Conservation (phyloP, 1,140 invertebrate genomes). For the Nixonia krombeini region DNA sequence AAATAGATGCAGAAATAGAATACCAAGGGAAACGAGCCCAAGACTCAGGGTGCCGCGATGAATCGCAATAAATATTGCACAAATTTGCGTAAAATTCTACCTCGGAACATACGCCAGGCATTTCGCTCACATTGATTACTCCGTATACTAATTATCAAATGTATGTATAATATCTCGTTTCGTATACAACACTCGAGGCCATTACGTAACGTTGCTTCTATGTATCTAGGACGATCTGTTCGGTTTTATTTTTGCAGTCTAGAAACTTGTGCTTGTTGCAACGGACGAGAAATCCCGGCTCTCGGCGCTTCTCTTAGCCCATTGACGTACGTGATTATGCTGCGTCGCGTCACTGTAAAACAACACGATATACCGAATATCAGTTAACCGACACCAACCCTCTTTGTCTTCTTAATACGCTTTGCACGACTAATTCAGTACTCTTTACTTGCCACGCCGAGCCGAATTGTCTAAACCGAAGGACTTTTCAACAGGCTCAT, state of each 20-base stretch:
- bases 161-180: constrained; percentile 4
- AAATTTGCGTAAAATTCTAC: background rate
- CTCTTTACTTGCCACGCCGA: background rate
- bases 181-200: constrained; percentile 17
- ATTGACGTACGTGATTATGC: constrained; percentile 57
- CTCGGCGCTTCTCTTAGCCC: constrained; percentile 52
- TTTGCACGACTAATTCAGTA: constrained; percentile 7
- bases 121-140: background rate
- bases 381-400: constrained; percentile 44
- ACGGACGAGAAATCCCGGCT: constrained; percentile 56
- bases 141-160: constrained; percentile 1
- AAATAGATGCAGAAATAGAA: too few species aligned
- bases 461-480: background rate
- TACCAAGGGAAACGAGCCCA: too few species aligned
- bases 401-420: constrained; percentile 11
- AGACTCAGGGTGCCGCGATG: background rate
- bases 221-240: constrained; percentile 30
- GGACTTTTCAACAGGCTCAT: too few species aligned
- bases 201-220: constrained; percentile 12
- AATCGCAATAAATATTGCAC: constrained; percentile 2
- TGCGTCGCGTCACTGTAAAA: constrained; percentile 67
- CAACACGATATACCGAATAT: constrained; percentile 62
- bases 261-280: constrained; percentile 67
- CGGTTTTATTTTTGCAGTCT: constrained; percentile 49
- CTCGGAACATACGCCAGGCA: background rate